A percentile compares a stretch with the other conserved stretches of the same genome.
phyloP scores from a whole-genome alignment of 1,140 invertebrate genomes.

The Solenopsis invicta region DNA sequence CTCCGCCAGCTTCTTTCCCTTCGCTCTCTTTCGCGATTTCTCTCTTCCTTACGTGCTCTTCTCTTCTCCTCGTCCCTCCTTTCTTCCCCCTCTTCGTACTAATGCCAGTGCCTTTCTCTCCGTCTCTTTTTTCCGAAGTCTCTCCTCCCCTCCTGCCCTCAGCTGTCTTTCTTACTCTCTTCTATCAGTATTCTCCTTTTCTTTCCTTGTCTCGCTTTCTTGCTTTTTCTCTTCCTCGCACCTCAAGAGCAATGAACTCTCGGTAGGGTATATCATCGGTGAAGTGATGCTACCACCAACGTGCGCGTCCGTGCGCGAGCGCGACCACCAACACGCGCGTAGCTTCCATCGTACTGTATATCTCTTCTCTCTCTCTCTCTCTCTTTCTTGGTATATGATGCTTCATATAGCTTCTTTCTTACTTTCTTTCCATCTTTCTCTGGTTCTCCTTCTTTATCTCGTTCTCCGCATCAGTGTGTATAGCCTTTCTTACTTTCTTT shows the following conservation, averaged over 20 bases:
- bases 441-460: constrained; percentile 1
- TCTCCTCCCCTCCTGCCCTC: neutral
- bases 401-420: constrained; percentile 26
- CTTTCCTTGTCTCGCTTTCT: constrained; percentile 40
- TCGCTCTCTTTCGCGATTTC: constrained; percentile 49
- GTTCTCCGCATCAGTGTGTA: neutral
- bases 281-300: constrained; percentile 83
- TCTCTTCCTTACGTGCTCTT: constrained; percentile 31
- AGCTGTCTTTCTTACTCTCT: constrained; percentile 37
- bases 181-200: constrained; percentile 19
- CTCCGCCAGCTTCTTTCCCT: constrained; percentile 30
- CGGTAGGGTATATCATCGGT: constrained; percentile 84
- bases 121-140: constrained; percentile 55
- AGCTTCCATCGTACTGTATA: constrained; percentile 51
- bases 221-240: constrained; percentile 74
- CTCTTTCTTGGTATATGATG: constrained; percentile 60
- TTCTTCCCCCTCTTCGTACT: constrained; percentile 10
- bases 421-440: constrained; percentile 1
- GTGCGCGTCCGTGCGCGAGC: constrained; percentile 60
- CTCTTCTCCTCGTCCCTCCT: constrained; percentile 55
- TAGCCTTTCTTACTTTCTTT: neutral
- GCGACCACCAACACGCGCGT: constrained; percentile 42
- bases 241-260: constrained; percentile 86
- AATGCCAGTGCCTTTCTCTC: constrained; percentile 44
- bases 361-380: constrained; percentile 30